Conservation (phyloP, 2,797 vertebrate genomes). For the Aldrovandia affinis region DNA sequence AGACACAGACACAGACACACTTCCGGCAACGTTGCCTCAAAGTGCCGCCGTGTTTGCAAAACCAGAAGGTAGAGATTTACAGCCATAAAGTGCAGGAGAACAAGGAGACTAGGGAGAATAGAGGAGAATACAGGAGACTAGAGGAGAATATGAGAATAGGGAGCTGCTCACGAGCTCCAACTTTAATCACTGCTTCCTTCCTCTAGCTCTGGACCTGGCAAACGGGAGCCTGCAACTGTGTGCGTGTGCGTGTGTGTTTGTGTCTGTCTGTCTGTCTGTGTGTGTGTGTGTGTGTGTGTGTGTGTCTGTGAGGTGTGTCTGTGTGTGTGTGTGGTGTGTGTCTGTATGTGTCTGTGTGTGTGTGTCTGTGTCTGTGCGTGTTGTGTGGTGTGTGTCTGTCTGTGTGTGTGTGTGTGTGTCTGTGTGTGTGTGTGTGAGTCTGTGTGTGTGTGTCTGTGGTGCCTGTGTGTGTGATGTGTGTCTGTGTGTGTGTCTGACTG, state of each 20-base stretch:
- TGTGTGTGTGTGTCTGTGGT: not conserved
- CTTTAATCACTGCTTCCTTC: constrained; percentile 31
- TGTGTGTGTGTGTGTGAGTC: not conserved
- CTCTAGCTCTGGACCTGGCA: constrained; percentile 22
- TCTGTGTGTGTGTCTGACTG: not conserved
- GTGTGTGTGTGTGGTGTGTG: not conserved
- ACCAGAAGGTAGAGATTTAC: constrained; percentile 44
- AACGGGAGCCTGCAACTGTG: not conserved
- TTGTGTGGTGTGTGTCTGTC: constrained; percentile 2
- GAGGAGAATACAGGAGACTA: no score
- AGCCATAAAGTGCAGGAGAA: constrained; percentile 33
- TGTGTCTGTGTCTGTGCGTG: no score
- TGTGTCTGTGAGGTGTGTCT: constrained; percentile 1
- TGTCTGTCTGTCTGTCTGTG: not conserved
- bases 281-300: not conserved
- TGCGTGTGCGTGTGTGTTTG: not conserved
- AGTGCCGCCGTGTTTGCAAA: not conserved
- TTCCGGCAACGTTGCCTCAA: not conserved
- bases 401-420: not conserved
- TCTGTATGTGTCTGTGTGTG: constrained; percentile 1
- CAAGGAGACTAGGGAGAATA: no score
- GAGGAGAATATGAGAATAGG: no score
- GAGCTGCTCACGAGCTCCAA: constrained; percentile 21
- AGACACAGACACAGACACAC: not conserved
- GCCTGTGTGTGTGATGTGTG: not conserved